phyloP scores from a whole-genome alignment of 2,113 vertebrate species.

The Cathartes aura region DNA sequence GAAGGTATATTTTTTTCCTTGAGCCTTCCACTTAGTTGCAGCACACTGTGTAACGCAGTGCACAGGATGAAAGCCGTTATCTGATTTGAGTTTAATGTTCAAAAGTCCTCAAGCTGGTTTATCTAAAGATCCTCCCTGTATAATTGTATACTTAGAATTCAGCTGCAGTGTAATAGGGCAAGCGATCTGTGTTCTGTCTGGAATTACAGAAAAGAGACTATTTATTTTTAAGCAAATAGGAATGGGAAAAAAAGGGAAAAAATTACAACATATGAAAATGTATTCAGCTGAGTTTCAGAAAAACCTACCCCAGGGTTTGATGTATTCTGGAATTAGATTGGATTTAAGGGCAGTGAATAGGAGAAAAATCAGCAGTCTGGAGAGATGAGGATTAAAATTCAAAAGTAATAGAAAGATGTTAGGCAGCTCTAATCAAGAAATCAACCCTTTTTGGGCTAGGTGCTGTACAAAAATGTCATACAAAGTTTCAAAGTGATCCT shows the following conservation, averaged over 20 bases:
- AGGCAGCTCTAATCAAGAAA: slow-evolving; percentile 30
- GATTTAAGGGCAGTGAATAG: slow-evolving; percentile 18
- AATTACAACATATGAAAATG: slow-evolving; percentile 35
- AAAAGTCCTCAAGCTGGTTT: slow-evolving; percentile 76
- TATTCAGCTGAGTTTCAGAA: slow-evolving; percentile 46
- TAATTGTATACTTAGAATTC: slow-evolving; percentile 80
- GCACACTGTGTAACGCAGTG: slow-evolving; percentile 50
- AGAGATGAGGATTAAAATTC: slow-evolving; percentile 53
- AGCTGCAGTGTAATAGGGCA: slow-evolving; percentile 59
- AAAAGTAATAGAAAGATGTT: slow-evolving; percentile 25
- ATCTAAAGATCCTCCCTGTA: slow-evolving; percentile 74
- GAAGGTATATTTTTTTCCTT: slow-evolving; percentile 38
- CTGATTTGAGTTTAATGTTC: slow-evolving; percentile 77
- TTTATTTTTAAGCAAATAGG: slow-evolving; percentile 75
- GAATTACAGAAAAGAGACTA: slow-evolving; percentile 64
- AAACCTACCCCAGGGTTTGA: slow-evolving; percentile 27
- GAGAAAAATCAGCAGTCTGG: slow-evolving; percentile 8
- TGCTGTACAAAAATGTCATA: background rate
- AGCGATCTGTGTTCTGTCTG: slow-evolving; percentile 61
- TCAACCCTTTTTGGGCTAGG: background rate
- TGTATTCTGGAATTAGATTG: slow-evolving; percentile 33
- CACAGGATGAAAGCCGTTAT: slow-evolving; percentile 75
- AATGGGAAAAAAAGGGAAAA: background rate
- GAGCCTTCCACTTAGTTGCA: slow-evolving; percentile 72
- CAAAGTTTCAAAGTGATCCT: background rate